Conservation (phyloP, 2,113 vertebrate genomes). For the Dunckerocampus dactyliophorus region DNA sequence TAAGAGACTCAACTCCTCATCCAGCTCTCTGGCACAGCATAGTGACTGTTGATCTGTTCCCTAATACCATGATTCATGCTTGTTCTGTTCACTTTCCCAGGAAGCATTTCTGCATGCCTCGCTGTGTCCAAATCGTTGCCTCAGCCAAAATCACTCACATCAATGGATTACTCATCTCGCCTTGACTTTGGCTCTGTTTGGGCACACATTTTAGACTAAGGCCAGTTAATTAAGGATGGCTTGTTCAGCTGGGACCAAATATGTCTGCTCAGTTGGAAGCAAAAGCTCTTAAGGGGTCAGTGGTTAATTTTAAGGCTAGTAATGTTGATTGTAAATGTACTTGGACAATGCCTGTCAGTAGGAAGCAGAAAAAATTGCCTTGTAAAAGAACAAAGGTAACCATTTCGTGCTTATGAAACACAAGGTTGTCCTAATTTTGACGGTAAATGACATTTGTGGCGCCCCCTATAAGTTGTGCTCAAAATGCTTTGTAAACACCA, state of each 20-base stretch:
- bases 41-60: constrained; percentile 48
- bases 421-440: no score
- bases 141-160: constrained; percentile 42
- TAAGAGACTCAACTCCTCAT: constrained; percentile 49
- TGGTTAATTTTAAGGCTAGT: background rate
- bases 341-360: background rate
- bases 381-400: no score
- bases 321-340: background rate
- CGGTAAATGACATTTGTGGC: no score
- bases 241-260: constrained; percentile 26
- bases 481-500: no score
- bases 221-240: background rate
- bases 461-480: no score
- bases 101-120: constrained; percentile 57
- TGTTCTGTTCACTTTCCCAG: constrained; percentile 60
- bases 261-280: constrained; percentile 2
- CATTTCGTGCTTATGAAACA: no score
- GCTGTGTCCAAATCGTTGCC: constrained; percentile 46
- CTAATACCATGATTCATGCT: constrained; percentile 63
- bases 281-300: background rate
- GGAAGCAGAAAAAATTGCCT: background rate
- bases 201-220: background rate
- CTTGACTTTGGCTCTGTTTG: background rate
- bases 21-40: constrained; percentile 49
- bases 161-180: constrained; percentile 61